Base-by-base conservation (phyloP, 2,113 vertebrate species). In the Boleophthalmus pectinirostris region DNA sequence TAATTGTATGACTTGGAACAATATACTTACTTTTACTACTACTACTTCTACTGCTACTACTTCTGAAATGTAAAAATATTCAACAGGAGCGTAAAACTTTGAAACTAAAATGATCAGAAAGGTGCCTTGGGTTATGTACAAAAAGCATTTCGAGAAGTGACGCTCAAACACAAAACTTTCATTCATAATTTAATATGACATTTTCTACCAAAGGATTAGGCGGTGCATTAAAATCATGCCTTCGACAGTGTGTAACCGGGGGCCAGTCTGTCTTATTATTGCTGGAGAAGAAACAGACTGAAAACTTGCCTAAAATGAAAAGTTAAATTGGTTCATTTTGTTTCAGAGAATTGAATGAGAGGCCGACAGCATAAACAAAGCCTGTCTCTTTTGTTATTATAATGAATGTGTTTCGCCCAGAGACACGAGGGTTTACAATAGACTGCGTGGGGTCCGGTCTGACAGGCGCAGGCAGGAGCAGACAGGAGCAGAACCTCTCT, bases 381-480 rank as follows among this genome's bases (percentile, higher is more conserved):
- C 61, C 33, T 1, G 20, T 64, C 60, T 43, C 9, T n/a, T 64
- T 64, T 64, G 18, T 35, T 20, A 63, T 64, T 64, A 20, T 64
- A 43, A 61, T 33, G 25, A 64, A 43, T n/a, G 61, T 3, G 18
- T 35, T n/a, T 43, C 10, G 29, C 61, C 33, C 61, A n/a, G 2
- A 38, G 61, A 64, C 33, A 8, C 6, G 1, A 18, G 23, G 8
- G 20, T 64, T 64, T 64, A n/a, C n/a, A 16, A 18, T 3, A 33
- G 45, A 51, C 74, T 51, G 77, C 74, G 76, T 84, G 80, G 73
- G 85, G 71, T 68, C 71, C 73, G 72, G 75, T 75, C 56, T 57
- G 54, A 78, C 64, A 68, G 51, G 72, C 21, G 49, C 64, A 72
- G 57, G 56, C 18, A 2, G 33, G 24, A 24, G 49, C 64, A 72